Percentiles rank a stretch among this genome's conserved stretches.
Evolutionary conservation across 2,113 vertebrate species (phyloP).

Genomic region (Misgurnus mizolepis): DNA sequence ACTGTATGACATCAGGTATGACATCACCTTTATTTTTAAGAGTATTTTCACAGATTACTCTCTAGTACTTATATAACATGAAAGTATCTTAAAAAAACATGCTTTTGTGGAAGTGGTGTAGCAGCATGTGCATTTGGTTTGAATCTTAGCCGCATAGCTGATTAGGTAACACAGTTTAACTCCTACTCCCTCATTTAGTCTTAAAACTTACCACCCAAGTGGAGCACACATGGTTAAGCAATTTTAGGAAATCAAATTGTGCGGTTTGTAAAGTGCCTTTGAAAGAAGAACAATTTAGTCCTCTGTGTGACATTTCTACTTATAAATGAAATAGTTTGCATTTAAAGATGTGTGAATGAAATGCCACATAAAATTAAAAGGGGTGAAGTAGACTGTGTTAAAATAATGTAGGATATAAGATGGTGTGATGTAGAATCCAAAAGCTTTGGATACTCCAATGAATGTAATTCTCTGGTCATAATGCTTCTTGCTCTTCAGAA

Average conservation of each 20-base stretch:
- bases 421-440: background rate
- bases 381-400: too few relatives aligned
- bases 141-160: too few relatives aligned
- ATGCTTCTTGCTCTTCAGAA: background rate
- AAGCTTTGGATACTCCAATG: background rate
- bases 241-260: background rate
- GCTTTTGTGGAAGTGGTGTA: too few relatives aligned
- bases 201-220: background rate
- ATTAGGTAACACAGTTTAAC: too few relatives aligned
- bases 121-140: too few relatives aligned
- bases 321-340: background rate
- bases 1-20: too few relatives aligned
- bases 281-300: background rate
- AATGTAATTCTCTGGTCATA: background rate
- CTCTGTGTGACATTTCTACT: background rate
- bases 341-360: conserved; percentile 9
- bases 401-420: background rate
- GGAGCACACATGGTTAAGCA: background rate
- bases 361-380: background rate
- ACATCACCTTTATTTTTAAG: too few relatives aligned
- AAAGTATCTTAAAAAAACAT: too few relatives aligned
- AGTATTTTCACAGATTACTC: too few relatives aligned
- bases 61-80: too few relatives aligned
- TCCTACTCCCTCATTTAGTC: too few relatives aligned
- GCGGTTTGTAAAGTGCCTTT: background rate